Evolutionary conservation across 2,888 invertebrate species (phyloP), one percentile per base, ranked within the genome.

Genomic region (Anorthoa munda): DNA sequence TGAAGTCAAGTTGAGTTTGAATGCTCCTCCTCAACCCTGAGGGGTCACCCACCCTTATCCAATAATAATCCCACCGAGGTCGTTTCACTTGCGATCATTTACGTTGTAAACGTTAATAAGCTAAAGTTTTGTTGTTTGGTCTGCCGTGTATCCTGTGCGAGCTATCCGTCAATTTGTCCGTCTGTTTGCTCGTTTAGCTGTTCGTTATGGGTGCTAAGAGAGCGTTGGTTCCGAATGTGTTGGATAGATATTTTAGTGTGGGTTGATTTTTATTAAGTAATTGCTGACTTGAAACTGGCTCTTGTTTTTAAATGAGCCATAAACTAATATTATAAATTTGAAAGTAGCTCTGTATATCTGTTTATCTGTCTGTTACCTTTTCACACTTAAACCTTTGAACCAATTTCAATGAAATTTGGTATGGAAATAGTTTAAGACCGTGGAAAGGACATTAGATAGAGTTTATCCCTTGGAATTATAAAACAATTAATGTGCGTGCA

Each of bases 81-180:
- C 93, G 81, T 90, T 90, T 91, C 93, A 93, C 92, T 93, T 93
- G 90, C 85, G 84, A 82, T 88, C 90, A 80, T 87, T 88, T 86
- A 86, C 89, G 81, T 77, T 83, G 84, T 76, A 77, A 82, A 81
- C 82, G 86, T 82, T 89, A 89, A 88, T 89, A 87, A 88, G 86
- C 84, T 80, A 73, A 72, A 79, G 84, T 90, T 90, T 91, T 91
- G 91, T 90, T 89, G 87, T 87, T 86, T 82, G 81, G 94, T 95
- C 95, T 95, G 95, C 89, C 51, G 66, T 58, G 89, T 90, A 93
- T 95, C 94, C 95, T 92, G 94, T 90, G 90, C 72, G 60, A 85
- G 87, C 86, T 88, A 93, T 93, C 90, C 92, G 92, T 93, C 92
- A 92, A 91, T 91, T 93, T 88, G 77, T 83, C 79, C 79, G 82